Conservation (phyloP, 2,797 vertebrate genomes). For the Coccyzus lansbergi region DNA sequence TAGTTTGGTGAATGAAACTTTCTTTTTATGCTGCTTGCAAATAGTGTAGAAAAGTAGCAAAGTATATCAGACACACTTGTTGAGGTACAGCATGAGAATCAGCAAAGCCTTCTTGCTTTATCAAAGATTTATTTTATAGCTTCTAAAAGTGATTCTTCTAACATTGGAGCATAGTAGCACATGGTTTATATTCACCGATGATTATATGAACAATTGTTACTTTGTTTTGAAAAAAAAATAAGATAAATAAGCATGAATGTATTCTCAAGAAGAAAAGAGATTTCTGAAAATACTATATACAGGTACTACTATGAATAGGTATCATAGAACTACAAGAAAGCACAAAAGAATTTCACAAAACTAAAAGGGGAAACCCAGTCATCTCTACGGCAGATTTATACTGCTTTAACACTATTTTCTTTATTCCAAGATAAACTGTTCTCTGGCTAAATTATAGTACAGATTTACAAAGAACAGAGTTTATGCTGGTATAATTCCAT, state of each 20-base stretch:
- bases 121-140: background rate
- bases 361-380: conserved; percentile 29
- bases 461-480: conserved; percentile 28
- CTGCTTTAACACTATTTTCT: conserved; percentile 6
- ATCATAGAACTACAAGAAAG: background rate
- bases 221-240: background rate
- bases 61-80: background rate
- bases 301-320: background rate
- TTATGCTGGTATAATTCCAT: conserved; percentile 53
- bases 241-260: background rate
- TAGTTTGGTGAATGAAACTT: background rate
- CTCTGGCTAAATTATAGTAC: background rate
- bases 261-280: background rate
- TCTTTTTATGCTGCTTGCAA: background rate
- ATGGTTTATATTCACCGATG: background rate
- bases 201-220: background rate
- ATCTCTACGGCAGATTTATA: conserved; percentile 50
- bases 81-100: background rate
- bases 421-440: conserved; percentile 56
- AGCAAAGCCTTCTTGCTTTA: background rate
- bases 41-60: background rate
- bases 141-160: background rate
- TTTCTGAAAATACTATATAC: background rate
- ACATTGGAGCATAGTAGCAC: background rate
- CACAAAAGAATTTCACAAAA: conserved; percentile 4